Base-by-base conservation (phyloP, 1,140 invertebrate genomes). In the Sarcophaga bullata region DNA sequence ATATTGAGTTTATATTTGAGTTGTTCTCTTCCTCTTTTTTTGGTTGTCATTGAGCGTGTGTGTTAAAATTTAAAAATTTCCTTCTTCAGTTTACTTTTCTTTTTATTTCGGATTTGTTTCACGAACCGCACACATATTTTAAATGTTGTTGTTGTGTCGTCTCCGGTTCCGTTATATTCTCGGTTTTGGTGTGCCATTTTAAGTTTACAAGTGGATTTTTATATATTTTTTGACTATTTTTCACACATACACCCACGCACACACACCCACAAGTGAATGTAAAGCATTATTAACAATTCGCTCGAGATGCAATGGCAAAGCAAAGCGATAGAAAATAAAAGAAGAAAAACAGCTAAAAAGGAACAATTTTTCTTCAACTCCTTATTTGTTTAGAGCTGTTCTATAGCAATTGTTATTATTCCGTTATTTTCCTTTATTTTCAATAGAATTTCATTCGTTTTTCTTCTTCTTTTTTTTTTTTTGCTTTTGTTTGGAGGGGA, bases 51-150 rank as follows among this genome's bases (percentile, higher is more conserved):
- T 37, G 25, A 37, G 25, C 15, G 62, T 19, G 62, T 68, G 62
- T 68, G n/a, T 68, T 68, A 68, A 68, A 68, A 19, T 19, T 19
- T 68, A 68, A 68, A 68, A 68, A 68, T 68, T 68, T 68, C 62
- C 62, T 68, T 17, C 19, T 58, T 4, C 11, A 58, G 25, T 37
- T 37, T 4, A 37, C 25, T 37, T 1, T 37, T 37, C 25, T 58
- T 58, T 68, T 68, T 68, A 19, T 68, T n/a, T 68, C 7, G 54
- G 7, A 6, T 52, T 19, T 68, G 62, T 9, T 37, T 37, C 25
- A 4, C 25, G 25, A 37, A 37, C 25, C 25, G 4, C 25, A 37
- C 25, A 37, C n/a, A 37, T 37, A 37, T 37, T 37, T 37, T 37
- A 37, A 37, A 19, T 68, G 62, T 68, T 68, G 62, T 68, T 68